Evolutionary conservation across 2,113 vertebrate genomes (phyloP).

Genomic region (Saguinus imperator): DNA sequence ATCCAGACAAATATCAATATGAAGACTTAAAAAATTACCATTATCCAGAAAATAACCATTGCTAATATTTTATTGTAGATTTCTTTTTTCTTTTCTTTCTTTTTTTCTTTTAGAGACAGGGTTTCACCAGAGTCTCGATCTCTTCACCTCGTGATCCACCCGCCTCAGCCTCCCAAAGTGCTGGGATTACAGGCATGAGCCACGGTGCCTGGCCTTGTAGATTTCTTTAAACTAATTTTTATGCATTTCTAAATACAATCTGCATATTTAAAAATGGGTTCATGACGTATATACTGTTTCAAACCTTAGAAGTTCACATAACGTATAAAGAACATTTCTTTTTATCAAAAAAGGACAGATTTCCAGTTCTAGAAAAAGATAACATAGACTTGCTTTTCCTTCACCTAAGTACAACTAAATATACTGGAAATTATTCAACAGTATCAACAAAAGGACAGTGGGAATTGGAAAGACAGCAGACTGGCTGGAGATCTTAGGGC

Average conservation of each 20-base stretch:
- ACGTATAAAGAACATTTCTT: not conserved
- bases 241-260: not conserved
- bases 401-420: not conserved
- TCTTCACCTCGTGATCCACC: no score
- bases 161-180: no score
- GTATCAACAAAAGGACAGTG: not conserved
- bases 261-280: not conserved
- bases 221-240: slow-evolving; percentile 17
- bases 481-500: no score
- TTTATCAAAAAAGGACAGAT: not conserved
- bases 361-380: not conserved
- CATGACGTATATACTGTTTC: not conserved
- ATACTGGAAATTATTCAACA: not conserved
- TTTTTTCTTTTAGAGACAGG: no score
- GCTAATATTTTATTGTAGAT: not conserved
- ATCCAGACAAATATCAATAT: not conserved
- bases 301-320: not conserved
- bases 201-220: not conserved
- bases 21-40: not conserved
- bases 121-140: no score
- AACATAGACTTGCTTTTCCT: not conserved
- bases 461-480: not conserved
- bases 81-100: not conserved
- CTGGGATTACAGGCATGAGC: no score
- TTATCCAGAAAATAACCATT: not conserved